A percentile compares a stretch with the other conserved stretches of the same genome.
Evolutionary conservation across 1,140 invertebrate species (phyloP).

Genomic region (Euwallacea fornicatus): DNA sequence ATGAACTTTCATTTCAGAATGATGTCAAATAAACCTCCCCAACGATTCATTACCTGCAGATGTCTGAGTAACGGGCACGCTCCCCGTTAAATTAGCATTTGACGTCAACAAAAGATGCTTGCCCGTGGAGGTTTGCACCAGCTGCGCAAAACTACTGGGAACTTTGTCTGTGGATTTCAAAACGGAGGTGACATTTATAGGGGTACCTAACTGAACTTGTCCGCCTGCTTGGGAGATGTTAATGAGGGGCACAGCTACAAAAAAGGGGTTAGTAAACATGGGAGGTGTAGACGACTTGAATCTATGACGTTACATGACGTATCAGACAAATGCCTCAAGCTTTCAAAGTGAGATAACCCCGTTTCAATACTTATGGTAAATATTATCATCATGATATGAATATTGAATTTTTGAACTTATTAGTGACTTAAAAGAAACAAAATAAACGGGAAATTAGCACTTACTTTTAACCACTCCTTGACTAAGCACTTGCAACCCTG

Average conservation of each 20-base stretch:
- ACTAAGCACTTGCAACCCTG: slow-evolving; percentile 61
- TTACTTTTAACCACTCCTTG: slow-evolving; percentile 60
- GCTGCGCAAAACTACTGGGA: slow-evolving; percentile 58
- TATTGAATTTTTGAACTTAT: background rate
- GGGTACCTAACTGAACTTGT: slow-evolving; percentile 49
- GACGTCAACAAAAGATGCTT: slow-evolving; percentile 65
- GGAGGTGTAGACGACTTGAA: too few species aligned
- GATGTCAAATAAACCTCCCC: too few species aligned
- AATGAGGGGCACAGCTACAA: slow-evolving; percentile 57
- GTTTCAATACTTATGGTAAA: slow-evolving; percentile 28
- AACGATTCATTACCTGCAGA: slow-evolving; percentile 41
- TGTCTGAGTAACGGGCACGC: slow-evolving; percentile 47
- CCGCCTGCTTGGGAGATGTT: slow-evolving; percentile 53
- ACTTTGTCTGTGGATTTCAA: slow-evolving; percentile 49
- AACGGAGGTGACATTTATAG: slow-evolving; percentile 55
- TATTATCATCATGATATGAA: slow-evolving; percentile 29
- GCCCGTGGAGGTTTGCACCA: slow-evolving; percentile 71
- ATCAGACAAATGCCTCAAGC: slow-evolving; percentile 39
- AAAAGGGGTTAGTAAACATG: slow-evolving; percentile 35
- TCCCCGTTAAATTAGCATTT: slow-evolving; percentile 47
- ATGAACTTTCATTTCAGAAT: too few species aligned
- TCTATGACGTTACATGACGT: too few species aligned
- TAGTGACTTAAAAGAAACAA: background rate
- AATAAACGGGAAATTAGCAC: slow-evolving; percentile 4
- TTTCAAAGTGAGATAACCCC: slow-evolving; percentile 37